Conservation (phyloP, 1,140 invertebrate species). For the Scaptomyza pallida region DNA sequence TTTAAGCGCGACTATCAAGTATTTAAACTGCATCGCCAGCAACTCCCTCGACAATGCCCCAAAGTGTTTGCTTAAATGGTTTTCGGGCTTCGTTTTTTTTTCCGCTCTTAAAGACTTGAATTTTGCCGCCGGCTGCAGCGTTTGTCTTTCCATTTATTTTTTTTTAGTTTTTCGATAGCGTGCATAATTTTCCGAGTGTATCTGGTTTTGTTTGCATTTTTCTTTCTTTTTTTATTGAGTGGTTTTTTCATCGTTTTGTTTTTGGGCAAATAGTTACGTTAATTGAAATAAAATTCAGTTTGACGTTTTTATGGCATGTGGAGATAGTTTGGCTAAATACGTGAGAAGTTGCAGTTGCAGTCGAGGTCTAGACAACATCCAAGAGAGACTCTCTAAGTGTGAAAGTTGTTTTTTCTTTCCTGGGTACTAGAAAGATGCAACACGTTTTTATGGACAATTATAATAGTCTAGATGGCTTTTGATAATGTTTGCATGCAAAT, state of each 20-base stretch:
- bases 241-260: slow-evolving; percentile 10
- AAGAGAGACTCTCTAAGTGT: slow-evolving; percentile 50
- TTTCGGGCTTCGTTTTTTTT: slow-evolving; percentile 19
- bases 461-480: slow-evolving; percentile 30
- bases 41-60: slow-evolving; percentile 51
- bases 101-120: slow-evolving; percentile 26
- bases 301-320: slow-evolving; percentile 76
- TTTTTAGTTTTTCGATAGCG: slow-evolving; percentile 45
- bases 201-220: slow-evolving; percentile 38
- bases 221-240: slow-evolving; percentile 29
- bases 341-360: slow-evolving; percentile 56
- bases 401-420: slow-evolving; percentile 63
- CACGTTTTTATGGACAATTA: slow-evolving; percentile 50
- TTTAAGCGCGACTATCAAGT: slow-evolving; percentile 62
- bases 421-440: slow-evolving; percentile 53
- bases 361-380: slow-evolving; percentile 22
- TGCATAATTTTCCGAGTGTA: slow-evolving; percentile 56
- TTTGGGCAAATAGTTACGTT: slow-evolving; percentile 67
- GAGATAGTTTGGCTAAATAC: slow-evolving; percentile 74
- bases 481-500: slow-evolving; percentile 30
- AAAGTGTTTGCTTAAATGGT: slow-evolving; percentile 56
- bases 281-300: slow-evolving; percentile 81
- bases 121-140: slow-evolving; percentile 14
- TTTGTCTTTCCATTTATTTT: not conserved
- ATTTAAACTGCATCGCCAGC: slow-evolving; percentile 46